Percentiles rank a stretch among this genome's conserved stretches.
Conservation (phyloP, 1,140 invertebrate species). For the Neotoxoptera formosana region DNA sequence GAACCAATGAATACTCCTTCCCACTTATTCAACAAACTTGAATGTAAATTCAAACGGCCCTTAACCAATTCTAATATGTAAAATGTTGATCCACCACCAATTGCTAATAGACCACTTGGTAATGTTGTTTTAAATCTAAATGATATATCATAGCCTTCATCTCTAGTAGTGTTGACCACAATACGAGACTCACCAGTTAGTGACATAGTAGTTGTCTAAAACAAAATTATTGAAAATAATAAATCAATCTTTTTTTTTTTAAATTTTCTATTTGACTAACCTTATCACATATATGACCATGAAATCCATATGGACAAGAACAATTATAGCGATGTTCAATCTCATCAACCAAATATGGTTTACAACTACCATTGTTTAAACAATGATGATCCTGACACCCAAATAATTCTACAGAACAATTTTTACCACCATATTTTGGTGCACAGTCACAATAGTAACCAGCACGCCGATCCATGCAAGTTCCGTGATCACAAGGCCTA, state of each 20-base stretch:
- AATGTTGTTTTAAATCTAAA: conserved; percentile 91
- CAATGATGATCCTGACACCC: conserved; percentile 77
- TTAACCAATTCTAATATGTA: conserved; percentile 83
- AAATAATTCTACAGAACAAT: conserved; percentile 83
- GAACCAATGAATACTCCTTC: conserved; percentile 86
- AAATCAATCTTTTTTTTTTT: background rate
- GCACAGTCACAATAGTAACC: conserved; percentile 84
- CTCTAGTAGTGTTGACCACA: conserved; percentile 78
- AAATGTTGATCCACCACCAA: conserved; percentile 81
- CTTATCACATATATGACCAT: conserved; percentile 79
- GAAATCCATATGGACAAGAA: conserved; percentile 80
- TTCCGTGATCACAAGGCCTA: conserved; percentile 80
- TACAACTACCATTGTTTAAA: conserved; percentile 83
- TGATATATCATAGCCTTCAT: conserved; percentile 87
- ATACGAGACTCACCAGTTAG: conserved; percentile 79
- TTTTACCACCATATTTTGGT: conserved; percentile 85
- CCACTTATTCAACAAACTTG: conserved; percentile 86
- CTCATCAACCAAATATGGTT: conserved; percentile 79
- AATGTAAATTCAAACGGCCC: conserved; percentile 84
- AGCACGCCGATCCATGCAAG: conserved; percentile 78
- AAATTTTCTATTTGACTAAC: conserved; percentile 63
- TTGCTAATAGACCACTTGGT: conserved; percentile 82
- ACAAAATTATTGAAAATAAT: background rate
- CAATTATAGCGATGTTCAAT: conserved; percentile 85
- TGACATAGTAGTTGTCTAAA: conserved; percentile 83